Conservation (phyloP, 2,797 vertebrate species). For the Amblyraja radiata region DNA sequence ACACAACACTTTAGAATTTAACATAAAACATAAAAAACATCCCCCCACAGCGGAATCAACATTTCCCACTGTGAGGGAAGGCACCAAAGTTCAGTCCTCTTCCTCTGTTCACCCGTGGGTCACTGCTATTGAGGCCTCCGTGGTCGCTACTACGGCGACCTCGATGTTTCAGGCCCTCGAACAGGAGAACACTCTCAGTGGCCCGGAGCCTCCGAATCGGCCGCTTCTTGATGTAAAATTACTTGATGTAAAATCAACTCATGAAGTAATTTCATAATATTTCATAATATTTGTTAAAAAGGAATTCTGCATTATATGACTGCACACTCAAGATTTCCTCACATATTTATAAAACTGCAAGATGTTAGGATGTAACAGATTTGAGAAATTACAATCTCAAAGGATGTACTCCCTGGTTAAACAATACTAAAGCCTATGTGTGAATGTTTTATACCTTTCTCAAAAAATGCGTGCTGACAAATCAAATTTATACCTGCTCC, state of each 20-base stretch:
- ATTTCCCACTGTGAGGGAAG: too few relatives aligned
- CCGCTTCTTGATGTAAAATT: background rate
- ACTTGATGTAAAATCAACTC: background rate
- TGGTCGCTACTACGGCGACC: too few relatives aligned
- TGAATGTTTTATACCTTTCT: background rate
- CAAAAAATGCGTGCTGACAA: background rate
- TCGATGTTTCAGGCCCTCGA: too few relatives aligned
- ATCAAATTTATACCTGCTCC: background rate
- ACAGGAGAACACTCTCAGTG: too few relatives aligned
- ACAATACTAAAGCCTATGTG: background rate
- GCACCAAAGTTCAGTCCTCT: too few relatives aligned
- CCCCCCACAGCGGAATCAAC: too few relatives aligned
- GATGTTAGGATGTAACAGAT: background rate
- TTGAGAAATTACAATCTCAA: background rate
- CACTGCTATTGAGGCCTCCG: too few relatives aligned
- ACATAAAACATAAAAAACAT: too few relatives aligned
- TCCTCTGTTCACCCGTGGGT: too few relatives aligned
- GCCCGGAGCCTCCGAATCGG: too few relatives aligned
- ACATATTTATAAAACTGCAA: background rate
- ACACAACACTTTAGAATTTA: too few relatives aligned
- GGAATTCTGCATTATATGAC: background rate
- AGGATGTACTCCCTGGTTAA: background rate
- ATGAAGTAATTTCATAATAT: too few relatives aligned
- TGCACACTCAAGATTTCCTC: background rate
- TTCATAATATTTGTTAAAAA: constrained; percentile 9